phyloP scores from a whole-genome alignment of 2,888 invertebrate species.

The Byasa hedistus region DNA sequence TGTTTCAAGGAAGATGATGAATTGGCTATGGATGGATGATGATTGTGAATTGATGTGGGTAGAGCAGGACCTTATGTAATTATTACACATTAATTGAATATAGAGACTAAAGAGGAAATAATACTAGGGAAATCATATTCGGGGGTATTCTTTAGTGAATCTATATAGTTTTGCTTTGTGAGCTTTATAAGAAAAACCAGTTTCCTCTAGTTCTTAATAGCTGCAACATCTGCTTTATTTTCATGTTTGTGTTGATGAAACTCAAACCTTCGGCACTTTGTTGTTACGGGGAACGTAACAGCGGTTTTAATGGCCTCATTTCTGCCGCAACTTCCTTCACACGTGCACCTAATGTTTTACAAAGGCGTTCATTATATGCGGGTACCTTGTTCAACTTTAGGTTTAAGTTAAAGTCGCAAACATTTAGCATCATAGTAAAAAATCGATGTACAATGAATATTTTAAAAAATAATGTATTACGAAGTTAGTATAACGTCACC shows the following conservation, averaged over 20 bases:
- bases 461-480: no score
- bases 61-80: no score
- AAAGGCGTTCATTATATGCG: slow-evolving; percentile 29
- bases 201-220: background rate
- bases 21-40: no score
- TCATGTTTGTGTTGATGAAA: slow-evolving; percentile 24
- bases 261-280: slow-evolving; percentile 4
- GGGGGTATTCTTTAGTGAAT: background rate
- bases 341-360: slow-evolving; percentile 30
- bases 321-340: slow-evolving; percentile 29
- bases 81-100: no score
- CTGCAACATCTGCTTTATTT: slow-evolving; percentile 3
- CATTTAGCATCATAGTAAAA: slow-evolving; percentile 5
- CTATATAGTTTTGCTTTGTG: no score
- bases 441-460: background rate
- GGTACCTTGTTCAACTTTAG: slow-evolving; percentile 18
- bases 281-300: slow-evolving; percentile 24
- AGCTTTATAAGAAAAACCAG: background rate
- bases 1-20: no score
- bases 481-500: no score
- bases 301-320: slow-evolving; percentile 29
- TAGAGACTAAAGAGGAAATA: background rate
- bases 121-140: background rate
- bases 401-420: slow-evolving; percentile 14
- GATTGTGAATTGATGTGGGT: no score